Evolutionary conservation across 2,888 invertebrate species (phyloP).

Genomic region (Coecobrya sp.): DNA sequence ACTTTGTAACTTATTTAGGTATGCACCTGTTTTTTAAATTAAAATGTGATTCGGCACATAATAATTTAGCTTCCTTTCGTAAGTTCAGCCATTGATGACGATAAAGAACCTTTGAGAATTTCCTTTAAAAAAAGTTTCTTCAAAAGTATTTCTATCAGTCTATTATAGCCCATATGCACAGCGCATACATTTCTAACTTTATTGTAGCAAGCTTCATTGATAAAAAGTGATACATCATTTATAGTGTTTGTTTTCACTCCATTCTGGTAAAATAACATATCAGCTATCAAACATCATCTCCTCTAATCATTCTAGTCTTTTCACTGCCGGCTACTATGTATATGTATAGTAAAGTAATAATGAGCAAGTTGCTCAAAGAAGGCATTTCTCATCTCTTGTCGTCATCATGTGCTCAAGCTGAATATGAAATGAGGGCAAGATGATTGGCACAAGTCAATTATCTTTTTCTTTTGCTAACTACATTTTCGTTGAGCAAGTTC

Average conservation of each 20-base stretch:
- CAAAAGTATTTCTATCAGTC: conserved; percentile 8
- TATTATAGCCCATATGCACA: background rate
- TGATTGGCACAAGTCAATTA: conserved; percentile 85
- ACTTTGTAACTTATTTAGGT: conserved; percentile 32
- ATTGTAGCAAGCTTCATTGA: conserved; percentile 20
- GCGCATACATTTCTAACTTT: background rate
- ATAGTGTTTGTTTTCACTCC: conserved; percentile 49
- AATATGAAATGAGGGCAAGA: conserved; percentile 82
- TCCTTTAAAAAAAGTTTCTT: conserved; percentile 44
- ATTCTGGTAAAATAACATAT: conserved; percentile 26
- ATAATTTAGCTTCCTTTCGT: conserved; percentile 54
- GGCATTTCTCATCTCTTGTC: conserved; percentile 36
- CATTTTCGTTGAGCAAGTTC: conserved; percentile 80
- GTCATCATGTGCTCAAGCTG: conserved; percentile 21
- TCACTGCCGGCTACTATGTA: conserved; percentile 34
- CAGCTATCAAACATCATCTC: conserved; percentile 39
- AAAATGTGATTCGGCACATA: conserved; percentile 31
- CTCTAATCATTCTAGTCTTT: conserved; percentile 20
- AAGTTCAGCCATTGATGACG: background rate
- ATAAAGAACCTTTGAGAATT: conserved; percentile 35
- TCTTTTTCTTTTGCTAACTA: conserved; percentile 80
- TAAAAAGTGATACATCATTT: conserved; percentile 14
- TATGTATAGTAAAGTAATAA: no score
- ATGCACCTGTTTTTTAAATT: conserved; percentile 62
- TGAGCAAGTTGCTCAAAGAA: conserved; percentile 35